phyloP scores from a whole-genome alignment of 2,797 vertebrate genomes.

The Dryobates pubescens region DNA sequence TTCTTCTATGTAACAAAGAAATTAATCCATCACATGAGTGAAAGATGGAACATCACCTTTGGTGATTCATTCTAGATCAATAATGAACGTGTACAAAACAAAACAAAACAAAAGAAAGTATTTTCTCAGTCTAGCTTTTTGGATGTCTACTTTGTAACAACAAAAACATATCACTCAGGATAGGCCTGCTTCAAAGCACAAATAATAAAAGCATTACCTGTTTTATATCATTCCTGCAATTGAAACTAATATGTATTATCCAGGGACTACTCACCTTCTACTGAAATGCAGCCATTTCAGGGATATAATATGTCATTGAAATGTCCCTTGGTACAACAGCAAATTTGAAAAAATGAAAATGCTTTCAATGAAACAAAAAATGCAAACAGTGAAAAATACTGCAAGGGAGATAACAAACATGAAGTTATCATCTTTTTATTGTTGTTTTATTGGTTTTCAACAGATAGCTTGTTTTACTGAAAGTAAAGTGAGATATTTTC shows the following conservation, averaged over 20 bases:
- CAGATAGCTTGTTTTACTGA: neutral
- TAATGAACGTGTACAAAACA: neutral
- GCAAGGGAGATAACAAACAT: neutral
- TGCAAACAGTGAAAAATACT: neutral
- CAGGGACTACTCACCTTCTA: neutral
- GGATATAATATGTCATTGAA: neutral
- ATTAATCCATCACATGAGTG: neutral
- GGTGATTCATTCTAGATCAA: neutral
- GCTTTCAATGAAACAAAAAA: too few species aligned
- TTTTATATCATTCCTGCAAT: neutral
- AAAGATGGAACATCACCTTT: neutral
- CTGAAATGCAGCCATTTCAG: neutral
- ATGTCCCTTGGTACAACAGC: too few species aligned
- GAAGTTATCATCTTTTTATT: neutral
- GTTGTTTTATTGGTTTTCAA: neutral
- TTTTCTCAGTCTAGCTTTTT: neutral
- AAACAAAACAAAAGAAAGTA: neutral
- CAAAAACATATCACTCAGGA: neutral
- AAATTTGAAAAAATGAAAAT: too few species aligned
- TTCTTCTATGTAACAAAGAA: neutral
- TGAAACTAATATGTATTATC: conserved; percentile 8
- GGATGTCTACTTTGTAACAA: neutral
- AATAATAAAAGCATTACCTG: neutral
- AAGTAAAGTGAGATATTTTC: neutral
- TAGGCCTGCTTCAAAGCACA: neutral